phyloP scores from a whole-genome alignment of 2,797 vertebrate genomes.

The Gymnocypris eckloni region DNA sequence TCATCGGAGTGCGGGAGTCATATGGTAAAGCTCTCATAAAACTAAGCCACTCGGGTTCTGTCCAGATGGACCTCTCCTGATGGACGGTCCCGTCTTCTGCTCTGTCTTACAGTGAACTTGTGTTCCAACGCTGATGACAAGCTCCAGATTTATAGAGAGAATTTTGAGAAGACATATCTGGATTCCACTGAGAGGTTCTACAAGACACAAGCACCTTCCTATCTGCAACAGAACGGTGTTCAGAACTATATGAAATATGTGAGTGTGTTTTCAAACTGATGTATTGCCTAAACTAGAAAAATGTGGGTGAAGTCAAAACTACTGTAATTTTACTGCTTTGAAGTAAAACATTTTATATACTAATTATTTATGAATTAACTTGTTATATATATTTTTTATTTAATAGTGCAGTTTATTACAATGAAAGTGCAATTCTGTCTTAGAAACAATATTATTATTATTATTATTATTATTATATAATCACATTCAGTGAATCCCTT shows the following conservation, averaged over 20 bases:
- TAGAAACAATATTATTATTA: neutral
- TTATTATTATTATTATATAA: conserved; percentile 1
- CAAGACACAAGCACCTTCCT: conserved; percentile 94
- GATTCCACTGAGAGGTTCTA: conserved; percentile 98
- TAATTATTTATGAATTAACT: neutral
- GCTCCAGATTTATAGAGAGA: conserved; percentile 97
- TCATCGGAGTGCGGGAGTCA: conserved; percentile 94
- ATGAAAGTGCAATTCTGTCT: neutral
- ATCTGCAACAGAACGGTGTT: conserved; percentile 95
- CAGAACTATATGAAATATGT: conserved; percentile 99
- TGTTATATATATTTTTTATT: neutral
- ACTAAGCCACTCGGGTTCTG: neutral
- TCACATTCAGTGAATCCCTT: neutral
- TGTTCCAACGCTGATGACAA: conserved; percentile 97
- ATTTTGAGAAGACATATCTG: conserved; percentile 98
- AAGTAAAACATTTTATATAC: neutral
- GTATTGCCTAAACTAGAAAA: conserved; percentile 60
- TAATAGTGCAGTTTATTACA: neutral
- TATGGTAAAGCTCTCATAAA: conserved; percentile 79
- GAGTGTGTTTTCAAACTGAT: conserved; percentile 59
- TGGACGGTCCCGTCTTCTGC: neutral
- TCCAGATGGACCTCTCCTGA: neutral
- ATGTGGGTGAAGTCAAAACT: neutral
- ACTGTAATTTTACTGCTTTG: neutral
- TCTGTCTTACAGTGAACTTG: conserved; percentile 86